These are phyloP conservation scores for Nesidiocoris tenuis DNA, from an alignment of 2,888 invertebrate genomes.

Conservation along the genomic window DNA sequence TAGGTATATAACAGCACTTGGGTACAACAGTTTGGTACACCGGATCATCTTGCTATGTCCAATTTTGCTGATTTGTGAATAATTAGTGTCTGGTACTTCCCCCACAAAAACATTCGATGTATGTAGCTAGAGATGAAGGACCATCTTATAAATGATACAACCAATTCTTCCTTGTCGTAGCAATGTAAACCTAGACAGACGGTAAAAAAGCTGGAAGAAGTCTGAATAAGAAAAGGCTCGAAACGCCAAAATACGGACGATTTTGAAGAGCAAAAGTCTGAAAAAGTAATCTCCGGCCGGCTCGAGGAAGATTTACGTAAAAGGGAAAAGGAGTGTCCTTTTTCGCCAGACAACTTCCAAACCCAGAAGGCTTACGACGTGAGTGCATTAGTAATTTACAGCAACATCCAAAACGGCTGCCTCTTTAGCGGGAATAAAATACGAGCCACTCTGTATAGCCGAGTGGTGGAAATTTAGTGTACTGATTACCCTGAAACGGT, in stretches of 20 bases:
- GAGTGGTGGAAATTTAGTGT: background rate
- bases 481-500: background rate
- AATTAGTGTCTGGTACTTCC: too few relatives aligned
- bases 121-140: too few relatives aligned
- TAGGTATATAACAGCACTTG: too few relatives aligned
- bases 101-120: too few relatives aligned
- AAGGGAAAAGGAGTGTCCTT: background rate
- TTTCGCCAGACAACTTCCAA: background rate
- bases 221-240: background rate
- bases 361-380: background rate
- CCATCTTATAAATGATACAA: too few relatives aligned
- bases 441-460: background rate
- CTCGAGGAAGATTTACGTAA: background rate
- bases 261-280: background rate
- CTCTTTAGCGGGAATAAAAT: background rate
- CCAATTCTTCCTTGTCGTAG: too few relatives aligned
- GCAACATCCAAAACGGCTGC: background rate
- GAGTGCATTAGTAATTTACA: background rate
- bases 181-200: too few relatives aligned
- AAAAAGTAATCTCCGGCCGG: background rate
- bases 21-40: too few relatives aligned
- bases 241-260: background rate
- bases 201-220: too few relatives aligned
- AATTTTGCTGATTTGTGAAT: too few relatives aligned
- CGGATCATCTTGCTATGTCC: too few relatives aligned